These are phyloP conservation scores for Atethmia centrago DNA, from an alignment of 2,888 invertebrate genomes.

Conservation along the genomic window DNA sequence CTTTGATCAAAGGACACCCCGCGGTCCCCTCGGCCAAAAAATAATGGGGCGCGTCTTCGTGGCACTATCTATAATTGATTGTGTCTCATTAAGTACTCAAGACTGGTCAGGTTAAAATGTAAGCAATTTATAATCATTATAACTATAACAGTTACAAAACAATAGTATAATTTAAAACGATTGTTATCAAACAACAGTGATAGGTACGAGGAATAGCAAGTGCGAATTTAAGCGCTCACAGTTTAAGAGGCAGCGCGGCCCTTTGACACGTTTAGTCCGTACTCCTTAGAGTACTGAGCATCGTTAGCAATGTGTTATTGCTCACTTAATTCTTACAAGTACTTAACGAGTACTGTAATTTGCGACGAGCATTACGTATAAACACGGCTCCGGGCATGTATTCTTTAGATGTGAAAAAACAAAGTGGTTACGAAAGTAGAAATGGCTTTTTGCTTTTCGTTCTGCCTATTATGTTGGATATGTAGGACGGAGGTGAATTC, in stretches of 20 bases:
- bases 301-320: conserved; percentile 80
- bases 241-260: conserved; percentile 69
- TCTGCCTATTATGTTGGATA: conserved; percentile 1
- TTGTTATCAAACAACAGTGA: conserved; percentile 48
- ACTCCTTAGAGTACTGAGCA: conserved; percentile 67
- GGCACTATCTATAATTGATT: no score
- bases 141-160: not conserved
- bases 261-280: conserved; percentile 76
- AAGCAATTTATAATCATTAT: not conserved
- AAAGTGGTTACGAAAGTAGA: conserved; percentile 36
- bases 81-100: no score
- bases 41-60: no score
- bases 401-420: conserved; percentile 57
- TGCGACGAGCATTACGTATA: conserved; percentile 68
- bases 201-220: conserved; percentile 62
- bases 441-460: conserved; percentile 28
- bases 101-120: not conserved
- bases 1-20: no score
- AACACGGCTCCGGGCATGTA: conserved; percentile 65
- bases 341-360: conserved; percentile 69
- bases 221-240: conserved; percentile 68
- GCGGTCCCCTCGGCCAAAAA: no score
- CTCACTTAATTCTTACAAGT: conserved; percentile 78
- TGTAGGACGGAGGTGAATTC: not conserved
- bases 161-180: conserved; percentile 14